Percentiles rank a stretch among this genome's conserved stretches.
These are phyloP conservation scores for Champsocephalus gunnari DNA, from an alignment of 2,797 vertebrate species.

Conservation along the genomic window DNA sequence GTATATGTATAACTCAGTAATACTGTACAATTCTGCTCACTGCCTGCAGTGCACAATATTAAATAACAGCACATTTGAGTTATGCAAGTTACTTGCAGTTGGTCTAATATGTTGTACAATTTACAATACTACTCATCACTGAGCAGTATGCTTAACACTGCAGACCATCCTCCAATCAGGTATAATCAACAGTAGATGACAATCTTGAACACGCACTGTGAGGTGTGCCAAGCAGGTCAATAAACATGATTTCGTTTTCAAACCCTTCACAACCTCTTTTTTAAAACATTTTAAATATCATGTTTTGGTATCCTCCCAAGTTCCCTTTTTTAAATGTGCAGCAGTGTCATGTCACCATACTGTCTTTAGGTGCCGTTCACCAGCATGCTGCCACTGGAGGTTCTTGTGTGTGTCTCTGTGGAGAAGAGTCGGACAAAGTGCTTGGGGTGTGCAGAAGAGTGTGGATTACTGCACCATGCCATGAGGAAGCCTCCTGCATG, in stretches of 20 bases:
- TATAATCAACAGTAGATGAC: slow-evolving; percentile 49
- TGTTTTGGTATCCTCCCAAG: slow-evolving; percentile 14
- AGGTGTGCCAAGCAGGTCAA: slow-evolving; percentile 62
- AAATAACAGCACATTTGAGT: slow-evolving; percentile 62
- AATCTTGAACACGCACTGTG: slow-evolving; percentile 56
- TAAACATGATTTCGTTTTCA: slow-evolving; percentile 42
- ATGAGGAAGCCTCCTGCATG: slow-evolving; percentile 47
- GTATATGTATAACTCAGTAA: slow-evolving; percentile 70
- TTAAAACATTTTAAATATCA: slow-evolving; percentile 30
- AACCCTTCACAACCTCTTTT: slow-evolving; percentile 22
- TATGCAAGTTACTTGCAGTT: slow-evolving; percentile 65
- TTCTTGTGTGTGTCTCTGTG: slow-evolving; percentile 52
- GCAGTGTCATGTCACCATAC: slow-evolving; percentile 26
- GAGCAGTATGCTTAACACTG: slow-evolving; percentile 52
- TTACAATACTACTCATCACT: slow-evolving; percentile 63
- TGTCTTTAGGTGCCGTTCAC: slow-evolving; percentile 40
- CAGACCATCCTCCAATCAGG: slow-evolving; percentile 56
- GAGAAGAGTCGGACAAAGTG: slow-evolving; percentile 65
- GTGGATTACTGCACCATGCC: slow-evolving; percentile 38
- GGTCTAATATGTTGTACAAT: slow-evolving; percentile 65
- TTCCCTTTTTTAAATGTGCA: slow-evolving; percentile 10
- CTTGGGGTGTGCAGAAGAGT: slow-evolving; percentile 48
- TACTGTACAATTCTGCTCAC: slow-evolving; percentile 69
- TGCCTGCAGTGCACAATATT: slow-evolving; percentile 77
- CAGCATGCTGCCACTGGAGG: slow-evolving; percentile 46